Conservation (phyloP, 2,888 invertebrate species). For the Phalera bucephala region DNA sequence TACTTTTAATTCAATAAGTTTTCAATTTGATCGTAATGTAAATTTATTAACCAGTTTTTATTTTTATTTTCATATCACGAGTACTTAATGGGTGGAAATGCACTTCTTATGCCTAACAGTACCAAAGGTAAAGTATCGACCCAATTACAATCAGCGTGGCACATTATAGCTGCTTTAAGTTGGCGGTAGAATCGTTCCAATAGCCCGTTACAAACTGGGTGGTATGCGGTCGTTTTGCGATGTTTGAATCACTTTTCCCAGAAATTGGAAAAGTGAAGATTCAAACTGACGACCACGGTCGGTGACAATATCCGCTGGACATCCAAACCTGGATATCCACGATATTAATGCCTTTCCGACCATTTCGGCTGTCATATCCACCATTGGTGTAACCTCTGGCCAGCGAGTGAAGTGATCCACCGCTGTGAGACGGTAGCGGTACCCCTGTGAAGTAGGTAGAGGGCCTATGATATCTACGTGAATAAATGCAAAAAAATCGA, state of each 20-base stretch:
- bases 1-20: too few relatives aligned
- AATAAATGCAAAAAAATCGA: background rate
- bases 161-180: slow-evolving; percentile 15
- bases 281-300: slow-evolving; percentile 28
- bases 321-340: slow-evolving; percentile 5
- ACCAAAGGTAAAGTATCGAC: too few relatives aligned
- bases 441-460: slow-evolving; percentile 1
- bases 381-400: slow-evolving; percentile 6
- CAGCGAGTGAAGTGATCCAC: slow-evolving; percentile 7
- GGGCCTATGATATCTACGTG: slow-evolving; percentile 7
- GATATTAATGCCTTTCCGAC: slow-evolving; percentile 8
- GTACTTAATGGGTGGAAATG: too few relatives aligned
- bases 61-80: too few relatives aligned
- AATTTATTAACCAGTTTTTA: too few relatives aligned
- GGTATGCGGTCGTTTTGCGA: slow-evolving; percentile 14
- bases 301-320: background rate
- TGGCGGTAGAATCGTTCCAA: slow-evolving; percentile 21
- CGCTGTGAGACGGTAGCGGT: slow-evolving; percentile 6
- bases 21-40: too few relatives aligned
- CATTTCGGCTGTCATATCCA: slow-evolving; percentile 5
- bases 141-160: too few relatives aligned
- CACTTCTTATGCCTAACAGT: too few relatives aligned
- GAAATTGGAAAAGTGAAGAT: slow-evolving; percentile 10
- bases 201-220: slow-evolving; percentile 14
- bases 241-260: slow-evolving; percentile 6